Evolutionary conservation across 2,888 invertebrate genomes (phyloP).

Genomic region (Mythimna pallens): DNA sequence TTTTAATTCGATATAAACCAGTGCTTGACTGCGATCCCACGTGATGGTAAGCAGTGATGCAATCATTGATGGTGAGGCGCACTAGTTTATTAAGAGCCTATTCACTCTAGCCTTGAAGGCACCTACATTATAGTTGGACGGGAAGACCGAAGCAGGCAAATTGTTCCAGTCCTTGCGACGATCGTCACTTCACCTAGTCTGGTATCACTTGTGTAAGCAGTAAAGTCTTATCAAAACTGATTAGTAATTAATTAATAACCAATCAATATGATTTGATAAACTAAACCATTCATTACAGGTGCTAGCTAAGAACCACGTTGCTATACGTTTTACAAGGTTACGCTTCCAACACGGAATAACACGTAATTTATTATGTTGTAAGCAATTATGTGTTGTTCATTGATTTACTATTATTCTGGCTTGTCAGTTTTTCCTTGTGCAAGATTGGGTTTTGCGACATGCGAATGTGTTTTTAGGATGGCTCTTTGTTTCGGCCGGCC

Average conservation of each 20-base stretch:
- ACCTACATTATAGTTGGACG: too few relatives aligned
- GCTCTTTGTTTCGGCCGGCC: background rate
- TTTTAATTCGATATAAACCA: too few relatives aligned
- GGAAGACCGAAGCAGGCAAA: too few relatives aligned
- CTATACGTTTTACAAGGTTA: constrained; percentile 21
- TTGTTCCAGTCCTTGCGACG: too few relatives aligned
- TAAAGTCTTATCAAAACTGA: too few relatives aligned
- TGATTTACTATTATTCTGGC: constrained; percentile 35
- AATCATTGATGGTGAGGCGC: too few relatives aligned
- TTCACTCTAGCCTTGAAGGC: too few relatives aligned
- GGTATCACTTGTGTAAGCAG: background rate
- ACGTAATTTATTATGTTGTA: constrained; percentile 51
- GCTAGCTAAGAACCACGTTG: constrained; percentile 30
- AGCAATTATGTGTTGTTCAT: constrained; percentile 35
- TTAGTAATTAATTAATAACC: constrained; percentile 1
- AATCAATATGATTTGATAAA: constrained; percentile 11
- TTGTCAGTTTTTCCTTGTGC: constrained; percentile 24
- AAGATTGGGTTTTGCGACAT: constrained; percentile 7
- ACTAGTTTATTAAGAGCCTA: too few relatives aligned
- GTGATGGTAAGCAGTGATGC: too few relatives aligned
- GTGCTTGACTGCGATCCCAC: too few relatives aligned
- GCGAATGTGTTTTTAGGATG: background rate
- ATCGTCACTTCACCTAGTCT: background rate
- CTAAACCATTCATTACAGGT: constrained; percentile 11
- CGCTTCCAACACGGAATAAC: constrained; percentile 36